Conservation (phyloP, 1,140 invertebrate genomes). For the Leptinotarsa texana region DNA sequence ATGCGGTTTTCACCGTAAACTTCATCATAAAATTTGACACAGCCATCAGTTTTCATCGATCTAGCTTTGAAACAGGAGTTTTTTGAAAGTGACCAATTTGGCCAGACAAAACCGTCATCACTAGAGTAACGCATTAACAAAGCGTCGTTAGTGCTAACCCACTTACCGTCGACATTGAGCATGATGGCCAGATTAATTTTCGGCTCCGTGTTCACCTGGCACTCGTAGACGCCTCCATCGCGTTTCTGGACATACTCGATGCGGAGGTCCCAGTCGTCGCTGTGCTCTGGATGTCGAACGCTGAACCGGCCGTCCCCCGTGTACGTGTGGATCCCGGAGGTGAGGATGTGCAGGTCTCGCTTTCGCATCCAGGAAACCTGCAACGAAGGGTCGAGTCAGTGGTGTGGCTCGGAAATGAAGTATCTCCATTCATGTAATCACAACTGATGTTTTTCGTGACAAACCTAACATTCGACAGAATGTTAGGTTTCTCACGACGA, state of each 20-base stretch:
- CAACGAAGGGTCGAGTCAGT: slow-evolving; percentile 32
- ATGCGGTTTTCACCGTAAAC: too few relatives aligned
- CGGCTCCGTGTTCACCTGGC: slow-evolving; percentile 82
- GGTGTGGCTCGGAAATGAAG: background rate
- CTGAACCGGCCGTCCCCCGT: slow-evolving; percentile 85
- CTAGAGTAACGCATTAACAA: too few relatives aligned
- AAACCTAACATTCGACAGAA: too few relatives aligned
- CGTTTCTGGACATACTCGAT: slow-evolving; percentile 84
- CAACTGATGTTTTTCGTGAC: too few relatives aligned
- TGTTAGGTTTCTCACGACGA: too few relatives aligned
- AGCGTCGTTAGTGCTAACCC: background rate
- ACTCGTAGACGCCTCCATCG: slow-evolving; percentile 88
- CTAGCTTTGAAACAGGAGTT: too few relatives aligned
- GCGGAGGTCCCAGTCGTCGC: slow-evolving; percentile 90
- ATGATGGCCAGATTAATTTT: slow-evolving; percentile 81
- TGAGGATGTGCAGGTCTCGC: slow-evolving; percentile 85
- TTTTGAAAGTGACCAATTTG: too few relatives aligned
- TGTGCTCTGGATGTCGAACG: slow-evolving; percentile 79
- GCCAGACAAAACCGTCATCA: too few relatives aligned
- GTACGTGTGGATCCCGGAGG: slow-evolving; percentile 83
- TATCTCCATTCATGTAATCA: background rate
- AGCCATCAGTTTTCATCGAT: too few relatives aligned
- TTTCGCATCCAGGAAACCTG: slow-evolving; percentile 93
- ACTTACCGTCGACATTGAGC: slow-evolving; percentile 77
- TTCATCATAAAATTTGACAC: too few relatives aligned